Base-by-base conservation (phyloP, 2,113 vertebrate species). In the Grus americana region DNA sequence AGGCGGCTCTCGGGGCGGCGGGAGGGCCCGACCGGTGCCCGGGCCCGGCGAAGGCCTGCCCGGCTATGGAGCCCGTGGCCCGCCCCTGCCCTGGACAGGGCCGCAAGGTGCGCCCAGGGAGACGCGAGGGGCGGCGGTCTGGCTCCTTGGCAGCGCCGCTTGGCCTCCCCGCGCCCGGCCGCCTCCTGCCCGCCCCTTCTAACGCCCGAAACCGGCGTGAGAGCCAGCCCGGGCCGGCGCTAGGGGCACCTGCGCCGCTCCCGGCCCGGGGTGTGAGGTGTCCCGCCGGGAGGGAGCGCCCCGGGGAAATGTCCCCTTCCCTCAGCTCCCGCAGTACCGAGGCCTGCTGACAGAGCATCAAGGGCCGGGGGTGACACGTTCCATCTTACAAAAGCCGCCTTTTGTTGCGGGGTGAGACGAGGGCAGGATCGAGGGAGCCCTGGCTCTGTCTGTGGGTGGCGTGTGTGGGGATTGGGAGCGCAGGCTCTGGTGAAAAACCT, bases 361-460 rank as follows among this genome's bases (percentile, higher is more conserved):
- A 1, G 30, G 30, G 27, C 49, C 29, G 24, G n/a, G 38, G 29
- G 1, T 2, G 44, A 23, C 50, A 0, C 14, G 1, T 7, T 6
- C 0, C 1, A 0, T 6, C 7, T 8, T 2, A 2, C 17, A 1
- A 10, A 1, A 3, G 10, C 19, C 0, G 63, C 29, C 16, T 4
- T 4, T 34, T 5, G 0, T 1, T 1, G 27, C 11, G 22, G 57
- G 27, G 9, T 11, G 50, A 27, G 47, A 2, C 7, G 58, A 6
- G 75, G n/a, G 32, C 14, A 8, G 38, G 29, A 3, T 10, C 2
- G 17, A 0, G 18, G 24, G 27, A 38, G 44, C 55, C 16, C 15
- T 1, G 74, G 40, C 47, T 20, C 26, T 12, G 46, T 1, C 1
- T 0, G 47, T 15, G 74, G 83, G 84, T 2, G 6, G 15, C 12